These are phyloP conservation scores for Xenopus borealis DNA, from an alignment of 2,113 vertebrate species.

Conservation along the genomic window DNA sequence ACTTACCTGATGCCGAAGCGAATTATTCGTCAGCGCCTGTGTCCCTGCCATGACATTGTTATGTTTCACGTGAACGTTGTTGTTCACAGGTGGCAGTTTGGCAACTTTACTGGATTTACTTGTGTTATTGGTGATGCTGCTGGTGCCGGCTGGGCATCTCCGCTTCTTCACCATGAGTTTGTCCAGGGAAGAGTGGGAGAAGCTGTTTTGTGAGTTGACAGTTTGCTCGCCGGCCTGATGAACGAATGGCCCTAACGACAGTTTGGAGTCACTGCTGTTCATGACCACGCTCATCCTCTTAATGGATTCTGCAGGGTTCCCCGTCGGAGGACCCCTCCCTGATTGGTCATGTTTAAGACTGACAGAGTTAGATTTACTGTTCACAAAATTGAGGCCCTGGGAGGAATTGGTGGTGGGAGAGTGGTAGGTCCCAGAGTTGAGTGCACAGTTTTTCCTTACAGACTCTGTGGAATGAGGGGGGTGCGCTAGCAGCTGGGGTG, in stretches of 20 bases:
- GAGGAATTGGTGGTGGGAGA: slow-evolving; percentile 71
- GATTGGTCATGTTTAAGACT: slow-evolving; percentile 83
- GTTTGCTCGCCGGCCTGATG: slow-evolving; percentile 85
- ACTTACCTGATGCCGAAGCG: slow-evolving; percentile 93
- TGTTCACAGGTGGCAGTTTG: slow-evolving; percentile 85
- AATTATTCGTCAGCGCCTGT: slow-evolving; percentile 83
- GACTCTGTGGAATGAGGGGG: slow-evolving; percentile 81
- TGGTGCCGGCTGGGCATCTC: slow-evolving; percentile 81
- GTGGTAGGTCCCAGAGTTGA: slow-evolving; percentile 82
- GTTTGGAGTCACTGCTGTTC: slow-evolving; percentile 92
- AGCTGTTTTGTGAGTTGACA: slow-evolving; percentile 65
- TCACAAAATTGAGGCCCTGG: slow-evolving; percentile 81
- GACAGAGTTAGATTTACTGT: slow-evolving; percentile 77
- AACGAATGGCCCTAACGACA: slow-evolving; percentile 92
- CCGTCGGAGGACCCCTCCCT: slow-evolving; percentile 77
- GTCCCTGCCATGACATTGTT: slow-evolving; percentile 82
- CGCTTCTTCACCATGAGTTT: slow-evolving; percentile 89
- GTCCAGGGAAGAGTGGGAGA: slow-evolving; percentile 77
- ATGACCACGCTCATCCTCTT: slow-evolving; percentile 98
- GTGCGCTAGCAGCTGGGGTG: slow-evolving; percentile 66
- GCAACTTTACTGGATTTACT: slow-evolving; percentile 85
- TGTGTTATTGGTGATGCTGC: slow-evolving; percentile 64
- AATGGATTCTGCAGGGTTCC: slow-evolving; percentile 90
- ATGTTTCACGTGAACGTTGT: slow-evolving; percentile 87
- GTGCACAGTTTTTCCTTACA: slow-evolving; percentile 90